A percentile compares a stretch with the other conserved stretches of the same genome.
Conservation (phyloP, 2,888 invertebrate species). For the Anthophora plumipes region DNA sequence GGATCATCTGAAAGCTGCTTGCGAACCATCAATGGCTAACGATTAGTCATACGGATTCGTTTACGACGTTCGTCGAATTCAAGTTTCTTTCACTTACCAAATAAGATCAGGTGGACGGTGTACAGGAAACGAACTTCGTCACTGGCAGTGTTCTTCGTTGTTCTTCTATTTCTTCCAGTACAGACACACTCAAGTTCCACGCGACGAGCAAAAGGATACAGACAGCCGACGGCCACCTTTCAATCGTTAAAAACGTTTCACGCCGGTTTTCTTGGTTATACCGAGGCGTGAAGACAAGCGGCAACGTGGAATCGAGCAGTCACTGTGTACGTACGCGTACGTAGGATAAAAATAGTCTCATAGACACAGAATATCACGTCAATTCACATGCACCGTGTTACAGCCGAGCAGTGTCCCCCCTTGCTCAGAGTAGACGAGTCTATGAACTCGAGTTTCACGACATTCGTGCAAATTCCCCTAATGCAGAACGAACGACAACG, state of each 20-base stretch:
- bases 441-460: neutral
- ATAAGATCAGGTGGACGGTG: neutral
- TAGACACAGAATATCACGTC: constrained; percentile 14
- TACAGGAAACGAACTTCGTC: neutral
- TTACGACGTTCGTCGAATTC: neutral
- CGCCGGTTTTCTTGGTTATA: constrained; percentile 10
- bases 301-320: neutral
- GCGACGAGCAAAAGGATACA: neutral
- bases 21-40: neutral
- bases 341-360: neutral
- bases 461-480: no score
- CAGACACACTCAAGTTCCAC: neutral
- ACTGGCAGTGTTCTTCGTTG: constrained; percentile 1
- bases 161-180: neutral
- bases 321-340: constrained; percentile 29
- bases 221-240: neutral
- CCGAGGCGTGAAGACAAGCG: constrained; percentile 36
- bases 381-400: constrained; percentile 9
- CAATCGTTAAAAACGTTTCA: neutral
- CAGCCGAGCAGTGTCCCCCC: neutral
- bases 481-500: neutral
- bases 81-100: constrained; percentile 33
- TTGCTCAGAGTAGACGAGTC: constrained; percentile 4
- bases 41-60: neutral
- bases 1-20: neutral